phyloP scores from a whole-genome alignment of 2,113 vertebrate species.

The Vimba vimba region DNA sequence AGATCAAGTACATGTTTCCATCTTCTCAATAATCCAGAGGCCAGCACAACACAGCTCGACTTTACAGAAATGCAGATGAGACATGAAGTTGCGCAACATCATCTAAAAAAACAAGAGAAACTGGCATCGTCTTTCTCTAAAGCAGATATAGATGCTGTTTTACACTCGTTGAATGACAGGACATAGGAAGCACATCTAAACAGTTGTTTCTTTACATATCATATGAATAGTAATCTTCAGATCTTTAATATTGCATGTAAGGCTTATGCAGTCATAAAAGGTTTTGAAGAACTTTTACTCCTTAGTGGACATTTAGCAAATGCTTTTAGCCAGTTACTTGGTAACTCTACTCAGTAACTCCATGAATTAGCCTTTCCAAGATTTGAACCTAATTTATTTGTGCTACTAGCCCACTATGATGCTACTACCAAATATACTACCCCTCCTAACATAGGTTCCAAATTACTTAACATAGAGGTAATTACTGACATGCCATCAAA shows the following conservation, averaged over 20 bases:
- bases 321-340: neutral
- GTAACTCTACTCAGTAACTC: neutral
- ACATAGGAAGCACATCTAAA: neutral
- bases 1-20: neutral
- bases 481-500: neutral
- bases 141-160: neutral
- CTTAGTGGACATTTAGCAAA: neutral
- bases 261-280: slow-evolving; percentile 1
- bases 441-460: too few relatives aligned
- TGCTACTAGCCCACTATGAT: neutral
- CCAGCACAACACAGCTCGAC: neutral
- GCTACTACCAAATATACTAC: neutral
- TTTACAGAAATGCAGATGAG: neutral
- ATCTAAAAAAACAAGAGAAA: neutral
- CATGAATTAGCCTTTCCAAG: neutral
- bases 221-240: neutral
- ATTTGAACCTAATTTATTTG: neutral
- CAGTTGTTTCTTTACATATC: neutral
- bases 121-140: neutral
- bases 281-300: neutral
- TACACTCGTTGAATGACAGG: neutral
- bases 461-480: too few relatives aligned
- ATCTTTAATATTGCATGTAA: slow-evolving; percentile 15
- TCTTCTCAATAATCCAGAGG: neutral
- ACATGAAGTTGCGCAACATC: neutral